Base-by-base conservation (phyloP, 2,888 invertebrate genomes). In the Lasioglossum vierecki region DNA sequence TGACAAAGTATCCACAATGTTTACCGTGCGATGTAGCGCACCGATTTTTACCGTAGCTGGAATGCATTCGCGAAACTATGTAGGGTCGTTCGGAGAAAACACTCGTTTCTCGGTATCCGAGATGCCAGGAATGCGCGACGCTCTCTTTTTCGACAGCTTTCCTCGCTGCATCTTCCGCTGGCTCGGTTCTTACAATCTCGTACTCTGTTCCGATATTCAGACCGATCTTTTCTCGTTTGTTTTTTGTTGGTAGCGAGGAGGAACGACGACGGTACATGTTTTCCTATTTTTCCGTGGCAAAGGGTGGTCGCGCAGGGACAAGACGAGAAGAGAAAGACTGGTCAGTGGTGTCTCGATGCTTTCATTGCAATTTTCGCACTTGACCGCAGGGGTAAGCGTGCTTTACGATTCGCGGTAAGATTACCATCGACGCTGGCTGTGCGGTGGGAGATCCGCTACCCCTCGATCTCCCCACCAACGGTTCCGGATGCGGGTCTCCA, bases 321-420 rank as follows among this genome's bases (percentile, higher is more conserved):
- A 53, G 35, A 70, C 49, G 68, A 60, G 78, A 70, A 83, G 76
- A 76, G 80, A 84, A 71, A 79, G 81, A 77, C 9, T 60, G 39
- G 79, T 60, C 80, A 78, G 82, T 85, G 79, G 82, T 86, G 83
- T 86, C 86, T 76, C 83, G 85, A 72, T 88, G 91, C 91, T 89
- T 89, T 90, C 89, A 88, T 91, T 88, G 91, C 89, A 89, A 92
- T 91, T 91, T 92, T 92, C 91, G 90, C 91, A 92, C 92, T 91
- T 90, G 91, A 91, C 90, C 91, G 90, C 88, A 88, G 90, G 88
- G 88, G 89, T 85, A 90, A 91, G 90, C 89, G 88, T 90, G 88
- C 89, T 91, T 89, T 89, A 90, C 88, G 91, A 89, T 85, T 85
- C 90, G 85, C 88, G 90, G 87, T 88, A 91, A 91, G 89, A 91